phyloP scores from a whole-genome alignment of 2,797 vertebrate species.

The Eospalax fontanierii region DNA sequence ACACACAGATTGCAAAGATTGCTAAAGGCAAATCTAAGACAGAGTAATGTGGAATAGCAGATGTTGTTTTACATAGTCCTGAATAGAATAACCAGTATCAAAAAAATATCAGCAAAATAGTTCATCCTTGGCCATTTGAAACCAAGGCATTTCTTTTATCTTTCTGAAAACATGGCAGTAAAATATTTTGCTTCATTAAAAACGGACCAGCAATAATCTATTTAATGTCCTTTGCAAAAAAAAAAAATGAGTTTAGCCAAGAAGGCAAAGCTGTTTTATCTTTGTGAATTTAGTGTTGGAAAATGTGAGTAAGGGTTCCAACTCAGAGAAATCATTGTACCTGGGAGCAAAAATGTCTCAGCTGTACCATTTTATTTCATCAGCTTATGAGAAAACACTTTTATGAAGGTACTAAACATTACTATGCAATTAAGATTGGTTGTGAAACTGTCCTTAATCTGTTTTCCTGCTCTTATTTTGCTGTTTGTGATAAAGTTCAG shows the following conservation, averaged over 20 bases:
- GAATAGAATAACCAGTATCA: not conserved
- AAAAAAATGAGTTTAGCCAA: not conserved
- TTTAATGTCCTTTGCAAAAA: conserved; percentile 28
- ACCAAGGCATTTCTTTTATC: not conserved
- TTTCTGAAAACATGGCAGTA: not conserved
- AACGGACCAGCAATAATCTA: not conserved
- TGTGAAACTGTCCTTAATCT: conserved; percentile 69
- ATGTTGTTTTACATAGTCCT: not conserved
- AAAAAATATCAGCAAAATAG: conserved; percentile 18
- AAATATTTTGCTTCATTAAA: conserved; percentile 55
- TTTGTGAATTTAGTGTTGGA: conserved; percentile 58
- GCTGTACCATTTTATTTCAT: conserved; percentile 63
- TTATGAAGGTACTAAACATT: conserved; percentile 60
- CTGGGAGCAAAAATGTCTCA: conserved; percentile 53
- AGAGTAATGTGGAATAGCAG: not conserved
- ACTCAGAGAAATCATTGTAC: conserved; percentile 40
- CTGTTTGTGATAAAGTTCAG: conserved; percentile 74
- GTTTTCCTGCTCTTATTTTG: conserved; percentile 64
- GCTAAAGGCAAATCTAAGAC: not conserved
- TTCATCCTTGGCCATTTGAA: conserved; percentile 22
- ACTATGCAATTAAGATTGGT: conserved; percentile 61
- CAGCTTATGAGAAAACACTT: conserved; percentile 57
- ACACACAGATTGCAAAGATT: not conserved
- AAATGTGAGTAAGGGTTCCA: conserved; percentile 54
- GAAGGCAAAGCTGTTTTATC: conserved; percentile 43